Percentiles rank a stretch among this genome's conserved stretches.
phyloP scores from a whole-genome alignment of 2,888 invertebrate genomes.

The Drosophila incognita region DNA sequence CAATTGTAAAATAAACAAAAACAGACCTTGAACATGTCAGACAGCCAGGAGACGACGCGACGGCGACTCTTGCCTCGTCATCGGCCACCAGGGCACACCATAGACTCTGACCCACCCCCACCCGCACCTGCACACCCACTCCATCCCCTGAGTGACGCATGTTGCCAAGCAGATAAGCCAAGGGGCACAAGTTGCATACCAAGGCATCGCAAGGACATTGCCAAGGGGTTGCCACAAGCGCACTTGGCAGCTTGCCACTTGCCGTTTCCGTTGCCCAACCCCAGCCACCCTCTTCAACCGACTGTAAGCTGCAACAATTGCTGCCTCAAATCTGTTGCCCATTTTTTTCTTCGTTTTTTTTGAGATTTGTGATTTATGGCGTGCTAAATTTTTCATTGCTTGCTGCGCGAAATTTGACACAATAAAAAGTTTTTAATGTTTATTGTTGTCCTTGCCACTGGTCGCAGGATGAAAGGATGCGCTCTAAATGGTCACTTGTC shows the following conservation, averaged over 20 bases:
- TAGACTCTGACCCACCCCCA: slow-evolving; percentile 1
- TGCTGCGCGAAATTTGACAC: slow-evolving; percentile 65
- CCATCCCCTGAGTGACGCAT: slow-evolving; percentile 47
- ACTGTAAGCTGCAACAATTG: slow-evolving; percentile 65
- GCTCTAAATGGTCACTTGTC: slow-evolving; percentile 9
- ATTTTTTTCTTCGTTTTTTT: slow-evolving; percentile 21
- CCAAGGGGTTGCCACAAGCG: slow-evolving; percentile 58
- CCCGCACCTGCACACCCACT: slow-evolving; percentile 8
- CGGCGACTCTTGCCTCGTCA: slow-evolving; percentile 62
- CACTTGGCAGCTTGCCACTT: slow-evolving; percentile 38
- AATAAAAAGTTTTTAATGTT: slow-evolving; percentile 65
- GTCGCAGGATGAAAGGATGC: not conserved
- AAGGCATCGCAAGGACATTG: slow-evolving; percentile 75
- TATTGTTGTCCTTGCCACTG: slow-evolving; percentile 29
- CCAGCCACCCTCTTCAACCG: not conserved
- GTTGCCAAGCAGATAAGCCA: slow-evolving; percentile 69
- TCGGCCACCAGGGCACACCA: slow-evolving; percentile 17
- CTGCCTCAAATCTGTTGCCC: slow-evolving; percentile 47
- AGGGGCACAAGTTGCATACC: slow-evolving; percentile 63
- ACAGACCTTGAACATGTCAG: slow-evolving; percentile 82
- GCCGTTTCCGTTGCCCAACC: slow-evolving; percentile 11
- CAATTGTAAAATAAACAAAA: slow-evolving; percentile 13
- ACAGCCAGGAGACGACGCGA: slow-evolving; percentile 66
- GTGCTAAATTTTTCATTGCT: slow-evolving; percentile 79
- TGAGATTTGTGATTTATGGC: slow-evolving; percentile 77